Percentiles rank a stretch among this genome's conserved stretches.
Conservation (phyloP, 2,888 invertebrate genomes). For the Eristalis tenax region DNA sequence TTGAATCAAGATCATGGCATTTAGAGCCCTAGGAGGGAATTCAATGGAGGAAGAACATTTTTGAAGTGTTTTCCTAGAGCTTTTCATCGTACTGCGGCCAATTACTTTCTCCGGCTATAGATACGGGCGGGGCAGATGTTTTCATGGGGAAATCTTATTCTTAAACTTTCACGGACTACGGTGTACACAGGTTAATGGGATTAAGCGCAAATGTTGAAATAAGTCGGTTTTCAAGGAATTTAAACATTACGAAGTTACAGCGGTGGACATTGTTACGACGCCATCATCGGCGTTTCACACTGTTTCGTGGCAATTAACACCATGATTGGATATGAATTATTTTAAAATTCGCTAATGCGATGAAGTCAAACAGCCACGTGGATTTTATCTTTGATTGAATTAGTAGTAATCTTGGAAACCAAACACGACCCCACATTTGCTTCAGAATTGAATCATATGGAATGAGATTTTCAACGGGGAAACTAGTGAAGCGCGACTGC, state of each 20-base stretch:
- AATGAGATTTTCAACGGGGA: too few relatives aligned
- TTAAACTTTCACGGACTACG: neutral
- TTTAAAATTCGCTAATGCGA: too few relatives aligned
- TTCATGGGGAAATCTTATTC: neutral
- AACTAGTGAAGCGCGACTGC: too few relatives aligned
- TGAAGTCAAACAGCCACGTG: too few relatives aligned
- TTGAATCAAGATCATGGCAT: slow-evolving; percentile 56
- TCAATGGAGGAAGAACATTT: slow-evolving; percentile 11
- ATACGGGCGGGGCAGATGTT: neutral
- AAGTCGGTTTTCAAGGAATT: slow-evolving; percentile 38
- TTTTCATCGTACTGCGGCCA: slow-evolving; percentile 40
- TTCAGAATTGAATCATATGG: too few relatives aligned
- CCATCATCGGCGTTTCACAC: neutral
- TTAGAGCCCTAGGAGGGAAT: neutral
- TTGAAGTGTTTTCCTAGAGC: slow-evolving; percentile 12
- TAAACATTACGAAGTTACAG: slow-evolving; percentile 8
- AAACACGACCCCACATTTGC: too few relatives aligned
- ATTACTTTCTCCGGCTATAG: slow-evolving; percentile 28
- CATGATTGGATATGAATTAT: too few relatives aligned
- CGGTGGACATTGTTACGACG: neutral
- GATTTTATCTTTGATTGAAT: too few relatives aligned
- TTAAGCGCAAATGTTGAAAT: slow-evolving; percentile 37
- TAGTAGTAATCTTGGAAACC: too few relatives aligned
- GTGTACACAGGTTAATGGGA: slow-evolving; percentile 14
- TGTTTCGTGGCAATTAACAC: too few relatives aligned